These are phyloP conservation scores for Lampris incognitus DNA, from an alignment of 2,113 vertebrate genomes.

Conservation along the genomic window DNA sequence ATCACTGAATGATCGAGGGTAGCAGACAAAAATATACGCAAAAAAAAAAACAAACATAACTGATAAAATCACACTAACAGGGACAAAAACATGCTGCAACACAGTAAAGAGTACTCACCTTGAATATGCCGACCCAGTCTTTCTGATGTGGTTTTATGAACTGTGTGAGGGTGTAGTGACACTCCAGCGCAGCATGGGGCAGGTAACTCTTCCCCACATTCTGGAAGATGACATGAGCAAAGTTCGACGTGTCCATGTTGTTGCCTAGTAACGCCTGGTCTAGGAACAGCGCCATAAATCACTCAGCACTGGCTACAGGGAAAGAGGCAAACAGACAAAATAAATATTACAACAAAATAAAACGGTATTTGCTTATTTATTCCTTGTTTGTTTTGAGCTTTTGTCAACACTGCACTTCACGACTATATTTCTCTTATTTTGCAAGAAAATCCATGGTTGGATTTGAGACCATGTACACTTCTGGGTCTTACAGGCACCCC, in stretches of 20 bases:
- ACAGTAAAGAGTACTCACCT: conserved; percentile 81
- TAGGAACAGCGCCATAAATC: conserved; percentile 88
- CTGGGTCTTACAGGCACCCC: too few relatives aligned
- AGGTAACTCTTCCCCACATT: conserved; percentile 98
- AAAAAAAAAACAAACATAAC: too few relatives aligned
- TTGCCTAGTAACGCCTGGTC: conserved; percentile 82
- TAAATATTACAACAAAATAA: background rate
- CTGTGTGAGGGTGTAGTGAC: conserved; percentile 94
- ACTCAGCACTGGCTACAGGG: conserved; percentile 65
- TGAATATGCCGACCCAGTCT: conserved; percentile 99
- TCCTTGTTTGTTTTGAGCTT: too few relatives aligned
- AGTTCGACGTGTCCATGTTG: conserved; percentile 94
- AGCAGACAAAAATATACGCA: too few relatives aligned
- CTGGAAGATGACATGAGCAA: conserved; percentile 99
- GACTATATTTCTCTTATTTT: too few relatives aligned
- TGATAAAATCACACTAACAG: too few relatives aligned
- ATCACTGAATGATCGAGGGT: too few relatives aligned
- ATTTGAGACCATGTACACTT: too few relatives aligned
- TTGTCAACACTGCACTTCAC: too few relatives aligned
- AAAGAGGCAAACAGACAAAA: conserved; percentile 17
- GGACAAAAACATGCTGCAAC: background rate
- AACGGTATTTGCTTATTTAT: background rate
- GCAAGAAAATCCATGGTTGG: too few relatives aligned
- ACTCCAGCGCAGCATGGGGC: conserved; percentile 94
- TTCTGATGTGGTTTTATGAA: conserved; percentile 95